Evolutionary conservation across 2,797 vertebrate genomes (phyloP).

Genomic region (Cuniculus paca): DNA sequence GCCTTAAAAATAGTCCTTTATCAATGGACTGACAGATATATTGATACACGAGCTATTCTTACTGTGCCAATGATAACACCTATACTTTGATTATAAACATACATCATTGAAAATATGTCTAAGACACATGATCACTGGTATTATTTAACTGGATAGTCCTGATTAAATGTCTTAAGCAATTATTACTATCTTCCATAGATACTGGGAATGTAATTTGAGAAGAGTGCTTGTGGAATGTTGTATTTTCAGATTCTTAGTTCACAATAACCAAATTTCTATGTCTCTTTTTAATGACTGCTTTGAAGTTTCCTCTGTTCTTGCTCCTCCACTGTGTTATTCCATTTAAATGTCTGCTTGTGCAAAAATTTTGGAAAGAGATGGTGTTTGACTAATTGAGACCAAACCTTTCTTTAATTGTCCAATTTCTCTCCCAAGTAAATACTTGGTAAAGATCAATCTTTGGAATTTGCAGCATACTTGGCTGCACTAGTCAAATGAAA

Average conservation of each 20-base stretch:
- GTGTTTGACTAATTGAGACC: neutral
- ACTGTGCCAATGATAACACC: slow-evolving; percentile 2
- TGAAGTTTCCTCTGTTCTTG: slow-evolving; percentile 44
- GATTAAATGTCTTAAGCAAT: slow-evolving; percentile 49
- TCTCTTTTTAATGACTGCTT: slow-evolving; percentile 43
- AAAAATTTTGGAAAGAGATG: slow-evolving; percentile 24
- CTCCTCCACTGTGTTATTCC: neutral
- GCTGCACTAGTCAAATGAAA: slow-evolving; percentile 71
- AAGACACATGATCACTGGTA: slow-evolving; percentile 27
- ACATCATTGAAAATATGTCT: slow-evolving; percentile 37
- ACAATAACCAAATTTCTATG: neutral
- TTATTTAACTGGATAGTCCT: slow-evolving; percentile 56
- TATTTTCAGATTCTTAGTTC: neutral
- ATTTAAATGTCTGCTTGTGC: neutral
- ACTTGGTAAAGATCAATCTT: neutral
- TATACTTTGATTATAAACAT: slow-evolving; percentile 61
- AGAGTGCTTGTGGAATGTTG: slow-evolving; percentile 45
- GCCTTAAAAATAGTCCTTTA: slow-evolving; percentile 51
- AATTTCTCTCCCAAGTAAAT: slow-evolving; percentile 53
- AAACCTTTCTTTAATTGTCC: slow-evolving; percentile 28
- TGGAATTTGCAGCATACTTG: slow-evolving; percentile 46
- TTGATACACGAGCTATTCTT: slow-evolving; percentile 39
- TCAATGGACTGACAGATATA: slow-evolving; percentile 55
- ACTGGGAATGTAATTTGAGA: slow-evolving; percentile 57
- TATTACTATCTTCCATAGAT: slow-evolving; percentile 58